Conservation (phyloP, 2,797 vertebrate species). For the Bryconaethiops microstoma region DNA sequence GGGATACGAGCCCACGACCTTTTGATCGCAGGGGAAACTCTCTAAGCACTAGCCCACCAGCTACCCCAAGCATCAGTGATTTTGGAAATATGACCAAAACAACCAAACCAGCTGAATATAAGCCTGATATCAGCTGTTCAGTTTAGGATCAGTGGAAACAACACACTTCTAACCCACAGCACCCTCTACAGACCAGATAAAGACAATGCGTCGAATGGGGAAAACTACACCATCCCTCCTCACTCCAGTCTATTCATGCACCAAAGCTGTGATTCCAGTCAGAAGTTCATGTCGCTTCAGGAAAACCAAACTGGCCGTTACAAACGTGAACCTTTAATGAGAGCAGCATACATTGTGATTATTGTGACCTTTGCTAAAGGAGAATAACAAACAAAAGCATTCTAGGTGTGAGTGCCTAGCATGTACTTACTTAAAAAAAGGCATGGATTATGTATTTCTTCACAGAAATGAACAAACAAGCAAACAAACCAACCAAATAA, state of each 20-base stretch:
- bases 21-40: too few species aligned
- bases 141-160: not conserved
- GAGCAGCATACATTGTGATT: constrained; percentile 88
- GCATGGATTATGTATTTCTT: constrained; percentile 31
- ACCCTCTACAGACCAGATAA: constrained; percentile 36
- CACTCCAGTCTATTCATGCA: too few species aligned
- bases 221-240: not conserved
- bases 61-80: not conserved
- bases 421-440: constrained; percentile 68
- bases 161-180: not conserved
- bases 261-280: too few species aligned
- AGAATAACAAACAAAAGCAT: constrained; percentile 67
- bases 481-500: constrained; percentile 51
- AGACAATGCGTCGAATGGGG: not conserved
- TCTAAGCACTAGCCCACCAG: too few species aligned
- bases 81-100: constrained; percentile 31
- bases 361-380: constrained; percentile 83
- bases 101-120: constrained; percentile 4
- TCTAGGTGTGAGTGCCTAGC: constrained; percentile 71
- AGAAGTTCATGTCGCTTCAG: not conserved
- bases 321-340: constrained; percentile 93
- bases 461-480: constrained; percentile 31
- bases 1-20: too few species aligned
- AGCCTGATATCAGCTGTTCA: constrained; percentile 11
- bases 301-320: constrained; percentile 55